Evolutionary conservation across 2,113 vertebrate species (phyloP).

Genomic region (Myiagra hebetior): DNA sequence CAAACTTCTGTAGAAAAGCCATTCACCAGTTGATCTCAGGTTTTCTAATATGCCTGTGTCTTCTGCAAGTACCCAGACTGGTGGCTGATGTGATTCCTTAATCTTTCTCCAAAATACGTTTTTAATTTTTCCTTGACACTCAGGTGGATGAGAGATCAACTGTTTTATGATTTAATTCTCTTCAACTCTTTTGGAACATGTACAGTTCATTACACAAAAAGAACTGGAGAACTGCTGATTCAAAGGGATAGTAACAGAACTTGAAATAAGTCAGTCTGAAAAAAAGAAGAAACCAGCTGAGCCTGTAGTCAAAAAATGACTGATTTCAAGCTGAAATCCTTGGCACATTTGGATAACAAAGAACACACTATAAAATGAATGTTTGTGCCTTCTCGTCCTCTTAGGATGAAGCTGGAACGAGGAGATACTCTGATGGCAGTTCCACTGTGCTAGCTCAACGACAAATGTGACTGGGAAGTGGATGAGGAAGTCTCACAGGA

Average conservation of each 20-base stretch:
- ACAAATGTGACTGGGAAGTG: background rate
- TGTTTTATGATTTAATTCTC: conserved; percentile 15
- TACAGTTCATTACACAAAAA: background rate
- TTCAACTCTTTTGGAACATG: background rate
- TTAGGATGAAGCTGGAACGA: background rate
- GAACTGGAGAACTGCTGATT: background rate
- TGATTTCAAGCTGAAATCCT: background rate
- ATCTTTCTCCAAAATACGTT: background rate
- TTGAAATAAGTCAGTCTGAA: background rate
- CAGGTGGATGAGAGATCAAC: background rate
- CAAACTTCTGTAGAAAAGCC: background rate
- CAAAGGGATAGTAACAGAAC: background rate
- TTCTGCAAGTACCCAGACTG: background rate
- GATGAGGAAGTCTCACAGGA: background rate
- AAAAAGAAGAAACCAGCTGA: background rate
- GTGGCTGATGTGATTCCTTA: background rate
- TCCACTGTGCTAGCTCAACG: background rate
- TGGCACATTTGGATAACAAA: background rate
- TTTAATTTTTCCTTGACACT: conserved; percentile 10
- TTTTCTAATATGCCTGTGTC: background rate
- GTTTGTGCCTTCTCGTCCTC: background rate
- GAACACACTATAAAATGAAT: background rate
- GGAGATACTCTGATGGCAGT: background rate
- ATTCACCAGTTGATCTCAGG: background rate
- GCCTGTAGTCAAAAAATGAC: background rate